phyloP scores from a whole-genome alignment of 1,140 invertebrate genomes.

The Drosophila punjabiensis region DNA sequence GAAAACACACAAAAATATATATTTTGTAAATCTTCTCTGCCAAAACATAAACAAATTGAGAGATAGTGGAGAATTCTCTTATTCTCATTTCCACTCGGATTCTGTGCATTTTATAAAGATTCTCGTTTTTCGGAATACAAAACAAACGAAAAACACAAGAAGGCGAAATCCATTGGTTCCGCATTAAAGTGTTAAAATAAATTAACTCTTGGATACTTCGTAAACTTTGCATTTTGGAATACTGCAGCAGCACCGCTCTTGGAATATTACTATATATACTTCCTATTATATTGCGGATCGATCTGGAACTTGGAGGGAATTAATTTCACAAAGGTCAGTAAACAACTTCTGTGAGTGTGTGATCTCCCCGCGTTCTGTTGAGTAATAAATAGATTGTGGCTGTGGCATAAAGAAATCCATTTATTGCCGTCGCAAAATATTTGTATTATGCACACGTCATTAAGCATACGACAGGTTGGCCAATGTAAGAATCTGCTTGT shows the following conservation, averaged over 20 bases:
- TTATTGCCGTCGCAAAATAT: conserved; percentile 38
- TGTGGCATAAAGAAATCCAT: conserved; percentile 30
- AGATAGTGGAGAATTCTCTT: conserved; percentile 6
- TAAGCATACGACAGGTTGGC: conserved; percentile 51
- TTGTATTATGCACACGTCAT: conserved; percentile 46
- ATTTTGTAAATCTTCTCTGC: conserved; percentile 22
- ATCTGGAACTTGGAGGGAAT: conserved; percentile 25
- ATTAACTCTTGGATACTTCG: conserved; percentile 35
- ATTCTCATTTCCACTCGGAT: conserved; percentile 13
- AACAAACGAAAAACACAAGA: conserved; percentile 20
- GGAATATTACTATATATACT: conserved; percentile 29
- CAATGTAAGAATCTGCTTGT: conserved; percentile 41
- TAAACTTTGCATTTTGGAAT: conserved; percentile 50
- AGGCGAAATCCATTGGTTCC: conserved; percentile 44
- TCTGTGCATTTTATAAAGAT: conserved; percentile 38
- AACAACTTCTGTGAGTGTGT: conserved; percentile 13
- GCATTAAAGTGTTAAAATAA: conserved; percentile 53
- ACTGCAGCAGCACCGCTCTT: conserved; percentile 28
- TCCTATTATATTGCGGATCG: conserved; percentile 6
- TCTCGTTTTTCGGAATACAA: conserved; percentile 32
- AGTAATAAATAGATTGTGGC: conserved; percentile 41
- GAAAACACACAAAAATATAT: conserved; percentile 25
- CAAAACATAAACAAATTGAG: conserved; percentile 38
- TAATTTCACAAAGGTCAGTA: conserved; percentile 46
- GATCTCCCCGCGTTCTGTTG: conserved; percentile 13